Conservation (phyloP, 2,797 vertebrate genomes). For the Propithecus perrieri region DNA sequence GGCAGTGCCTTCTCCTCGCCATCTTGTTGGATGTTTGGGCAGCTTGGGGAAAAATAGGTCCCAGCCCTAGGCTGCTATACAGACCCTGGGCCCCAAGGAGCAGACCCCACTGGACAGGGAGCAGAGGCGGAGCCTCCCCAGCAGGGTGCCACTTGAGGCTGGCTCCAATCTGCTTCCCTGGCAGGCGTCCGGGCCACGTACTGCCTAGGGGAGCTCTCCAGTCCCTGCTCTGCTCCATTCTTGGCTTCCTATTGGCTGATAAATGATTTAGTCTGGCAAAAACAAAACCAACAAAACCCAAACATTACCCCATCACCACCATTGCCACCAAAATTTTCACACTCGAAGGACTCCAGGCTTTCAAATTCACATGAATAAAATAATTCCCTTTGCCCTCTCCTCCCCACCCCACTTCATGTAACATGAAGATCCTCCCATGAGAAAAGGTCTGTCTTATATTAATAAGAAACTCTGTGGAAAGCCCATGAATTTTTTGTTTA, state of each 20-base stretch:
- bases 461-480: not conserved
- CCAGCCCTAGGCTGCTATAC: not conserved
- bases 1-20: not conserved
- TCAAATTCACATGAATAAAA: not conserved
- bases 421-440: not conserved
- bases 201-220: not conserved
- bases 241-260: not conserved
- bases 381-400: not conserved
- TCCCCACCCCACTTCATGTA: not conserved
- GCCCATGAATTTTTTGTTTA: not conserved
- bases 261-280: not conserved
- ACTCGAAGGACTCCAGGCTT: not conserved
- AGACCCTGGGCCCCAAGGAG: not conserved
- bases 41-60: accelerated
- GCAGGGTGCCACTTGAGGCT: accelerated
- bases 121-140: no score
- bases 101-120: not conserved
- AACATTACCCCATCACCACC: not conserved
- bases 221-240: not conserved
- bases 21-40: not conserved
- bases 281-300: not conserved
- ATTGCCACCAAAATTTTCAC: not conserved
- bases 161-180: accelerated
- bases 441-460: not conserved
- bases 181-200: not conserved